These are phyloP conservation scores for Falco rusticolus DNA, from an alignment of 2,797 vertebrate genomes.

Conservation along the genomic window DNA sequence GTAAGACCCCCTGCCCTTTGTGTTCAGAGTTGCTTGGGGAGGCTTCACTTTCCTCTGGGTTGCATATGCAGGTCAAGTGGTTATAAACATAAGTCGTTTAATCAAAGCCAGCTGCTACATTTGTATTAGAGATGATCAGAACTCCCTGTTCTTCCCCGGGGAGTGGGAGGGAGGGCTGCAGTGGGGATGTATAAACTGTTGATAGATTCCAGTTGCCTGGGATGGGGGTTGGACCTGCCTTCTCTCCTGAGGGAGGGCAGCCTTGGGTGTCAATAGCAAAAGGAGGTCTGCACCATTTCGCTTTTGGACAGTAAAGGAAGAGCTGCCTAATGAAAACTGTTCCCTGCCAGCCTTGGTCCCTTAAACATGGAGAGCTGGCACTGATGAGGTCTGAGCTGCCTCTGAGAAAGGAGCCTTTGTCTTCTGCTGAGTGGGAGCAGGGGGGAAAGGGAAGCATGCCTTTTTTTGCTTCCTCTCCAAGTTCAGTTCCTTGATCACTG, in stretches of 20 bases:
- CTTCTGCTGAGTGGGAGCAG: not conserved
- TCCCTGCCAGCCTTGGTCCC: conserved; percentile 10
- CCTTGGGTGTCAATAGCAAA: conserved; percentile 16
- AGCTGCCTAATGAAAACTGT: conserved; percentile 24
- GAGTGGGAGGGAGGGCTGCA: conserved; percentile 68
- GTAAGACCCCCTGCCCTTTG: not conserved
- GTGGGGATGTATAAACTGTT: conserved; percentile 76
- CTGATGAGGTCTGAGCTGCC: not conserved
- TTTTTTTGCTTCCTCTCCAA: conserved; percentile 42
- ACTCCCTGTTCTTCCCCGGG: conserved; percentile 6
- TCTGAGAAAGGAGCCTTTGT: conserved; percentile 59
- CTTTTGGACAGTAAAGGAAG: conserved; percentile 8
- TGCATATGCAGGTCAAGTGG: not conserved
- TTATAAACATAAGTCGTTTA: conserved; percentile 43
- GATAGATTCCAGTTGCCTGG: conserved; percentile 84
- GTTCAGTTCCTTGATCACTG: conserved; percentile 21
- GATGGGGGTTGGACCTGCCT: conserved; percentile 28
- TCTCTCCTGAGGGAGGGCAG: conserved; percentile 16
- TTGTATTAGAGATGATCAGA: conserved; percentile 77
- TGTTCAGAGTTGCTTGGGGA: not conserved
- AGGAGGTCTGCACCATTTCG: conserved; percentile 35
- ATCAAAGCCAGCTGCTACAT: conserved; percentile 76
- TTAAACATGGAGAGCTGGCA: conserved; percentile 12
- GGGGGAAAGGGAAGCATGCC: not conserved
- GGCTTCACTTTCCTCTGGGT: not conserved